A percentile compares a stretch with the other conserved stretches of the same genome.
phyloP scores from a whole-genome alignment of 2,888 invertebrate genomes.

The Acronicta alni region DNA sequence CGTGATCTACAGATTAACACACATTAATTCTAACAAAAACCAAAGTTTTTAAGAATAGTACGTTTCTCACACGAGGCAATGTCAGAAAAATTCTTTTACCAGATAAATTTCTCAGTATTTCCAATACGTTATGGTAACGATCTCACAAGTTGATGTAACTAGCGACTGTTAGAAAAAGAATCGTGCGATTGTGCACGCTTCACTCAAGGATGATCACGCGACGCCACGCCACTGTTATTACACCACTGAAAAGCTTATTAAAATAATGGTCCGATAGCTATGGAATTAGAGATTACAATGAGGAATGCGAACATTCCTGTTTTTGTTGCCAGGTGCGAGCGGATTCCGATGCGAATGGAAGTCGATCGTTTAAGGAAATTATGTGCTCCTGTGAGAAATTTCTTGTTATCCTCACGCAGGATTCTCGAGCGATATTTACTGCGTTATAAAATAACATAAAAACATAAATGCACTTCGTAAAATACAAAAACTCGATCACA shows the following conservation, averaged over 20 bases:
- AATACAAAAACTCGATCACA: conserved; percentile 18
- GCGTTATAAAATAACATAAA: conserved; percentile 20
- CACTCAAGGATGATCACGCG: conserved; percentile 80
- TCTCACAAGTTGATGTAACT: conserved; percentile 67
- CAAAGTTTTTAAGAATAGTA: conserved; percentile 22
- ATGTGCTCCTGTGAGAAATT: conserved; percentile 49
- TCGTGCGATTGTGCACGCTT: conserved; percentile 78
- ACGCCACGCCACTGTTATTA: conserved; percentile 64
- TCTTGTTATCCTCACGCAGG: conserved; percentile 27
- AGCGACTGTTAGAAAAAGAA: conserved; percentile 63
- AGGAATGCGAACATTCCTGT: conserved; percentile 77
- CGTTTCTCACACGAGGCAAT: conserved; percentile 64
- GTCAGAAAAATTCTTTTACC: conserved; percentile 56
- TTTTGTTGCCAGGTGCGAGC: conserved; percentile 63
- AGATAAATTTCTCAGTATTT: conserved; percentile 60
- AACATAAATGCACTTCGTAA: conserved; percentile 24
- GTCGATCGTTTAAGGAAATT: conserved; percentile 62
- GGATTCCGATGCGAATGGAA: conserved; percentile 49
- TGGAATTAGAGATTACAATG: conserved; percentile 74
- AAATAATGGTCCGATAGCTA: conserved; percentile 71
- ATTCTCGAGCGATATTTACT: conserved; percentile 21
- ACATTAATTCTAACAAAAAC: conserved; percentile 26
- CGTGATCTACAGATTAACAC: conserved; percentile 15
- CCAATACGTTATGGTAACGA: conserved; percentile 57
- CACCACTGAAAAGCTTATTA: conserved; percentile 76